A percentile compares a stretch with the other conserved stretches of the same genome.
These are phyloP conservation scores for Lepus timidus DNA, from an alignment of 2,113 vertebrate genomes.

Conservation along the genomic window DNA sequence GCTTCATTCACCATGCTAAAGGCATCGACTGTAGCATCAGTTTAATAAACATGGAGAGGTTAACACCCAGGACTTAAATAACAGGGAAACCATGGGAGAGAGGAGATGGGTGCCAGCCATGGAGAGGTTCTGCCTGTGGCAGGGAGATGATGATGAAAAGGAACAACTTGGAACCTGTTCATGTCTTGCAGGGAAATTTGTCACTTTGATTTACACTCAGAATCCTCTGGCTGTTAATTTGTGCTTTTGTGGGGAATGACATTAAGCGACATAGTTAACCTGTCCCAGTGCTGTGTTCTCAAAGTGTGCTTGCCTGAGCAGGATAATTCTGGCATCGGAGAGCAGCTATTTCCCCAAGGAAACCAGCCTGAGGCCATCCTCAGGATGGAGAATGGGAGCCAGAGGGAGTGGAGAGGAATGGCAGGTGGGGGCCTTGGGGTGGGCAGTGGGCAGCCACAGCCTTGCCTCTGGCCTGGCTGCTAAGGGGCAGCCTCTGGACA, in stretches of 20 bases:
- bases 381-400: neutral
- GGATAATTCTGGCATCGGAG: neutral
- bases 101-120: neutral
- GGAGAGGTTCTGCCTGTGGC: neutral
- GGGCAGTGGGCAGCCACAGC: neutral
- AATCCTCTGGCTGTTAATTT: conserved; percentile 56
- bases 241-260: conserved; percentile 61
- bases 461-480: neutral
- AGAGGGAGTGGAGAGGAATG: neutral
- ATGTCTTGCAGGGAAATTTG: conserved; percentile 32
- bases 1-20: neutral
- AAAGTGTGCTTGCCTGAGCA: conserved; percentile 32
- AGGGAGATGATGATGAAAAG: neutral
- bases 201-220: conserved; percentile 47
- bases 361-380: neutral
- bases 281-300: neutral
- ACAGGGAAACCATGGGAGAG: neutral
- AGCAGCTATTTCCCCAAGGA: neutral
- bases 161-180: neutral
- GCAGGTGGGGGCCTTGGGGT: neutral
- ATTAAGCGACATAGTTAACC: conserved; percentile 57
- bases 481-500: neutral
- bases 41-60: neutral
- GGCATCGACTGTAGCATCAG: neutral
- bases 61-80: conserved; percentile 23